These are phyloP conservation scores for Coelinius sp. DNA, from an alignment of 2,888 invertebrate genomes.

Conservation along the genomic window DNA sequence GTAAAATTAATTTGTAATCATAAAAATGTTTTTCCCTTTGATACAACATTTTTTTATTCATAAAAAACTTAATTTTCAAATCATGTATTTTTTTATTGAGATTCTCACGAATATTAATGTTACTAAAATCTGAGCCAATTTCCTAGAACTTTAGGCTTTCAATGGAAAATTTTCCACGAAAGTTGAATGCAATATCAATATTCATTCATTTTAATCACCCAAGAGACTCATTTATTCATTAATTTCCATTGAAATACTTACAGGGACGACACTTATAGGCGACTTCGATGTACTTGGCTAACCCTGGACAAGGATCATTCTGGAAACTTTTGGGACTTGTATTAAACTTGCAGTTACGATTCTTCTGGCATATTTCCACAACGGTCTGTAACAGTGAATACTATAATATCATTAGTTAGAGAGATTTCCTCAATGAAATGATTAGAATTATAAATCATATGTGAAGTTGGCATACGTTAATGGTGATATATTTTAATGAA, in stretches of 20 bases:
- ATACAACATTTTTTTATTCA: too few species aligned
- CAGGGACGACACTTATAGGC: conserved; percentile 98
- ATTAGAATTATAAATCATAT: background rate
- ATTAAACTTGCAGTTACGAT: conserved; percentile 90
- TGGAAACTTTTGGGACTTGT: conserved; percentile 91
- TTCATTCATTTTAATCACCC: background rate
- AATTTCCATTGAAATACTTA: conserved; percentile 74
- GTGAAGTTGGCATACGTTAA: background rate
- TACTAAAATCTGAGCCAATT: background rate
- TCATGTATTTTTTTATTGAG: background rate
- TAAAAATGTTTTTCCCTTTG: background rate
- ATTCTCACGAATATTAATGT: background rate
- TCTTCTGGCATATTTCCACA: conserved; percentile 94
- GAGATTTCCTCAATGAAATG: conserved; percentile 53
- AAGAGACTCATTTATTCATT: background rate
- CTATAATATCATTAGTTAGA: conserved; percentile 74
- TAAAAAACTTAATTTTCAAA: too few species aligned
- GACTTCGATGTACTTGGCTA: conserved; percentile 94
- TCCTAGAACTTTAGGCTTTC: background rate
- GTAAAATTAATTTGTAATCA: background rate
- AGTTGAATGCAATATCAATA: conserved; percentile 14
- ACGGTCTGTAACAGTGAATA: conserved; percentile 94
- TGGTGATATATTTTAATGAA: background rate
- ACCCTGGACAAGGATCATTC: conserved; percentile 92
- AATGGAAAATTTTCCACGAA: background rate